Evolutionary conservation across 2,113 vertebrate genomes (phyloP).

Genomic region (Callithrix jacchus): DNA sequence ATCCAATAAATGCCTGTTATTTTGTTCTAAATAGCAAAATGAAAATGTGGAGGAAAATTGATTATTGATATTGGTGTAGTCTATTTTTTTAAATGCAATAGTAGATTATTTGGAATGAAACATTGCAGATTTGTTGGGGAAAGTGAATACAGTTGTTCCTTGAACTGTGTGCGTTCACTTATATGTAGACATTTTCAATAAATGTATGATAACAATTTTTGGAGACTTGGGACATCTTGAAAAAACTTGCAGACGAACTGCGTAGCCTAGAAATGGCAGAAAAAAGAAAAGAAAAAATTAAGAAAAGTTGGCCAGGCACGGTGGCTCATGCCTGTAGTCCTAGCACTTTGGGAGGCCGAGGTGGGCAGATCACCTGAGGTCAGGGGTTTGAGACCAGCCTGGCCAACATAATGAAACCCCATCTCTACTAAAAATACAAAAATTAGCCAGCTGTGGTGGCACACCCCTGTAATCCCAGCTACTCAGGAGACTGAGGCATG

Average conservation of each 20-base stretch:
- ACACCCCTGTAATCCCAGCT: no score
- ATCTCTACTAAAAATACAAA: no score
- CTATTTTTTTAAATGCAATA: neutral
- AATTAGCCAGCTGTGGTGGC: no score
- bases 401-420: no score
- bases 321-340: no score
- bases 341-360: no score
- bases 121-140: neutral
- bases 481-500: no score
- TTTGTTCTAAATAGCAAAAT: conserved; percentile 45
- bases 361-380: no score
- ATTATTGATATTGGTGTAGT: conserved; percentile 20
- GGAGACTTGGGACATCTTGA: neutral
- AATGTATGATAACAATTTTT: neutral
- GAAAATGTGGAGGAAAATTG: conserved; percentile 35
- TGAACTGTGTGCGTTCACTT: neutral
- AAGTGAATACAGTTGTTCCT: neutral
- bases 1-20: neutral
- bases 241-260: neutral
- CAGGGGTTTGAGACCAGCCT: no score
- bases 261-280: neutral
- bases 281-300: neutral
- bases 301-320: neutral
- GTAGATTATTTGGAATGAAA: neutral
- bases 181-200: neutral